These are phyloP conservation scores for Pelochelys cantorii DNA, from an alignment of 2,797 vertebrate species.

Conservation along the genomic window DNA sequence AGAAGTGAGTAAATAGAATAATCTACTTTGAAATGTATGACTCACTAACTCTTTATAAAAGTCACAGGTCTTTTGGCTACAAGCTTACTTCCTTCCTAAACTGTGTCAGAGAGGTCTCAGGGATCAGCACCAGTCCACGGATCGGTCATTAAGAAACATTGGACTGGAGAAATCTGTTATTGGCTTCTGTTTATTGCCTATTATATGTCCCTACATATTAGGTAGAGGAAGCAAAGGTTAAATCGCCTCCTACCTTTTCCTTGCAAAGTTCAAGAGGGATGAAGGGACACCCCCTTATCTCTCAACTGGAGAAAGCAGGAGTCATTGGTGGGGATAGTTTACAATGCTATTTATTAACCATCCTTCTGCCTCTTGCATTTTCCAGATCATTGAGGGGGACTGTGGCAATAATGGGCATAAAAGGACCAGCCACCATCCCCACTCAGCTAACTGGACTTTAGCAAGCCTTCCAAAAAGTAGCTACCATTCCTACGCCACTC, in stretches of 20 bases:
- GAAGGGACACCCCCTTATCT: too few species aligned
- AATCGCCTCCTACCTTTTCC: neutral
- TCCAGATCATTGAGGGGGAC: neutral
- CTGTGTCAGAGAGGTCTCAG: neutral
- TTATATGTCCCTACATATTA: neutral
- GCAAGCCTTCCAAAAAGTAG: neutral
- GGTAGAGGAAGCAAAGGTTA: neutral
- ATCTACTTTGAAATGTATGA: too few species aligned
- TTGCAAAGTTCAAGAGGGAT: neutral
- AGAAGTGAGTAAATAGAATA: neutral
- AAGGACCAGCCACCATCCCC: neutral
- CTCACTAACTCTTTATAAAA: too few species aligned
- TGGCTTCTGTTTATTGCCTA: constrained; percentile 13
- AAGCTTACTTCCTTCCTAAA: neutral
- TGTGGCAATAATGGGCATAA: neutral
- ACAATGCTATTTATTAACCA: neutral
- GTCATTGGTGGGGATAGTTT: neutral
- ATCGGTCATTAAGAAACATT: neutral
- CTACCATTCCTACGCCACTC: neutral
- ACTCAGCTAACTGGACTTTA: neutral
- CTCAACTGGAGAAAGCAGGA: neutral
- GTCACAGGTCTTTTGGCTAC: neutral
- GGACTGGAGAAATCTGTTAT: neutral
- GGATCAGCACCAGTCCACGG: neutral
- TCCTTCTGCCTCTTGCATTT: neutral